These are phyloP conservation scores for Drosophila funebris DNA, from an alignment of 1,140 invertebrate species.

Conservation along the genomic window DNA sequence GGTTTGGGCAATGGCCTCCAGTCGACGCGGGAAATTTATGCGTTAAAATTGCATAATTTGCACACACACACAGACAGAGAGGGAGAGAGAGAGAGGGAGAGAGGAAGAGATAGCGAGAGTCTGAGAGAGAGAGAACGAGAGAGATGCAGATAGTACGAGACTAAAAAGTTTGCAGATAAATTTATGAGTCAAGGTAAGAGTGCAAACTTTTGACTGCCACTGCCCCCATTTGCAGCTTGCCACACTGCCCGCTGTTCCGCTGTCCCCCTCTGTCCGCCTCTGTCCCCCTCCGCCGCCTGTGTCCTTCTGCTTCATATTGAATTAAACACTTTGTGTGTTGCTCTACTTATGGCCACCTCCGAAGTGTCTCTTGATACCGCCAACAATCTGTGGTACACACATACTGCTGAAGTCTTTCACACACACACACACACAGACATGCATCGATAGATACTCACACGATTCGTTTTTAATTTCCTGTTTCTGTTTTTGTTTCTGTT, in stretches of 20 bases:
- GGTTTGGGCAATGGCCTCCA: conserved; percentile 34
- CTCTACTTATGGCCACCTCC: conserved; percentile 45
- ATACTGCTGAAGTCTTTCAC: background rate
- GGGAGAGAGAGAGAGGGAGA: conserved; percentile 2
- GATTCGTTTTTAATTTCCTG: conserved; percentile 79
- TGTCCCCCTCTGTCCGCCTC: conserved; percentile 18
- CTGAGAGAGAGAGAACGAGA: conserved; percentile 2
- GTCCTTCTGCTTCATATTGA: conserved; percentile 58
- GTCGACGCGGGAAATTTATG: conserved; percentile 72
- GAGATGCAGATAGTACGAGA: background rate
- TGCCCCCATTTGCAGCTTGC: conserved; percentile 13
- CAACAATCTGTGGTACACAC: conserved; percentile 11
- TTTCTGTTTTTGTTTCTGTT: conserved; percentile 45
- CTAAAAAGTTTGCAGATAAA: conserved; percentile 73
- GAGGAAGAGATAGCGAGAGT: background rate
- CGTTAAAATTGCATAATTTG: conserved; percentile 79
- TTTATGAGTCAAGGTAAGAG: conserved; percentile 76
- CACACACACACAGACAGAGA: background rate
- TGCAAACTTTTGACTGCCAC: conserved; percentile 59
- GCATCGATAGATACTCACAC: conserved; percentile 26
- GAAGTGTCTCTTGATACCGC: conserved; percentile 38
- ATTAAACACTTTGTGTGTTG: conserved; percentile 68
- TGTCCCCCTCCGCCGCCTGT: conserved; percentile 25
- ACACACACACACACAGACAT: conserved; percentile 12
- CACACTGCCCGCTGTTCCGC: too few relatives aligned